Base-by-base conservation (phyloP, 1,140 invertebrate species). In the Magallana gigas region DNA sequence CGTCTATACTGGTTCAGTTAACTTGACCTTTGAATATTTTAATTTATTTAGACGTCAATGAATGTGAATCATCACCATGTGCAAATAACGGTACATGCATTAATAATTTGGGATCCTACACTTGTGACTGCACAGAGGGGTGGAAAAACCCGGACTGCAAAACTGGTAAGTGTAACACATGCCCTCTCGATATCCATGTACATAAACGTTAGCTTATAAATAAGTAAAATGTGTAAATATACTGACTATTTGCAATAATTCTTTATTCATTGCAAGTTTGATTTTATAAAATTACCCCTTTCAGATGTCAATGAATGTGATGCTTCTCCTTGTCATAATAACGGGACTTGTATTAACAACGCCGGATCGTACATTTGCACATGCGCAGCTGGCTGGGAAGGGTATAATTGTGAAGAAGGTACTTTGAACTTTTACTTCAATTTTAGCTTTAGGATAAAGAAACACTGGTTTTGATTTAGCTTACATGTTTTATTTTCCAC, bases 401-500 rank as follows among this genome's bases (percentile, higher is more conserved):
- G 98, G 85, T 96, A 97, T 89, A 96, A 97, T 90, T 99, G 98
- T 95, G 98, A 99, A 95, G 96, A 97, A 90, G 98, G 88, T 90
- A 88, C 68, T 12, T 12, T 8, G 9, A 29, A 12, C 9, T 12
- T 29, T 12, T 36, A 3, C 68, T 48, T 5, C 2, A 48, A 48
- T 48, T 48, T 48, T 5, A 48, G 36, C 36, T 48, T 2, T 48
- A 48, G 2, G 36, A 48, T 48, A 48, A 48, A 48, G 36, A 2
- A 48, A 48, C 36, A 5, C 1, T 48, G 36, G 36, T 48, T 48
- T 48, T 48, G 36, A 48, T 48, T 48, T 48, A 48, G 36, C 36
- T 48, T 48, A 48, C 36, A 48, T 48, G 2, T 48, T 23, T 1
- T 23, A 23, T 23, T 48, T 48, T 48, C 36, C 36, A 48, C 2